A percentile compares a stretch with the other conserved stretches of the same genome.
Conservation (phyloP, 1,140 invertebrate genomes). For the Carposina sasakii region DNA sequence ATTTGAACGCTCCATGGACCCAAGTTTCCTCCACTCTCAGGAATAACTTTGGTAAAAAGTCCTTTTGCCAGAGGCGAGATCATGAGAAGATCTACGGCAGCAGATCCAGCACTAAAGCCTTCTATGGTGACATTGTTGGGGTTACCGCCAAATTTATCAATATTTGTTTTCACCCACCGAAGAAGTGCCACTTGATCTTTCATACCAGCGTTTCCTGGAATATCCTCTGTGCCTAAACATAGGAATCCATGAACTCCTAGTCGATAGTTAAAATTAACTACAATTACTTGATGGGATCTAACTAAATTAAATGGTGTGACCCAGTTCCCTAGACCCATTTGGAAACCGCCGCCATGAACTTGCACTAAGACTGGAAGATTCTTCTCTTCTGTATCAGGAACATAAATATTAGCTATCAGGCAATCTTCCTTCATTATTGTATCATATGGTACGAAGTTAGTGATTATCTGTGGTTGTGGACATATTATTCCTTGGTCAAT, state of each 20-base stretch:
- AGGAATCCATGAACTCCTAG: slow-evolving; percentile 34
- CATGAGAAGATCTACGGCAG: slow-evolving; percentile 26
- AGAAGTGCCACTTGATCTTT: slow-evolving; percentile 42
- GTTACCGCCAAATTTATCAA: slow-evolving; percentile 36
- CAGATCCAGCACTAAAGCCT: slow-evolving; percentile 31
- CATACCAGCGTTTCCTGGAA: slow-evolving; percentile 42
- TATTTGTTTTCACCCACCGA: slow-evolving; percentile 37
- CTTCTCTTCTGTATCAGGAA: slow-evolving; percentile 21
- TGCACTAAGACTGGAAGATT: slow-evolving; percentile 29
- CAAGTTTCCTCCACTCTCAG: slow-evolving; percentile 27
- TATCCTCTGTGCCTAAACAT: slow-evolving; percentile 33
- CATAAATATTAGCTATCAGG: slow-evolving; percentile 22
- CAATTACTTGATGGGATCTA: slow-evolving; percentile 22
- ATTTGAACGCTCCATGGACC: slow-evolving; percentile 21
- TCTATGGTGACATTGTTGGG: slow-evolving; percentile 32
- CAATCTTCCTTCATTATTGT: slow-evolving; percentile 18
- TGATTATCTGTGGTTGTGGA: slow-evolving; percentile 24
- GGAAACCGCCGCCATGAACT: slow-evolving; percentile 34
- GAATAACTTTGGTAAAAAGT: slow-evolving; percentile 34
- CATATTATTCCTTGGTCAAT: slow-evolving; percentile 32
- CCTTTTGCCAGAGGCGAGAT: slow-evolving; percentile 27
- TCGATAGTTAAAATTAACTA: slow-evolving; percentile 36
- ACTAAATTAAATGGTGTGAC: slow-evolving; percentile 18
- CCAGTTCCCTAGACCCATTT: slow-evolving; percentile 20
- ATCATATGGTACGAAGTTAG: not conserved